phyloP scores from a whole-genome alignment of 2,113 vertebrate genomes.

The Eulacestoma nigropectus region DNA sequence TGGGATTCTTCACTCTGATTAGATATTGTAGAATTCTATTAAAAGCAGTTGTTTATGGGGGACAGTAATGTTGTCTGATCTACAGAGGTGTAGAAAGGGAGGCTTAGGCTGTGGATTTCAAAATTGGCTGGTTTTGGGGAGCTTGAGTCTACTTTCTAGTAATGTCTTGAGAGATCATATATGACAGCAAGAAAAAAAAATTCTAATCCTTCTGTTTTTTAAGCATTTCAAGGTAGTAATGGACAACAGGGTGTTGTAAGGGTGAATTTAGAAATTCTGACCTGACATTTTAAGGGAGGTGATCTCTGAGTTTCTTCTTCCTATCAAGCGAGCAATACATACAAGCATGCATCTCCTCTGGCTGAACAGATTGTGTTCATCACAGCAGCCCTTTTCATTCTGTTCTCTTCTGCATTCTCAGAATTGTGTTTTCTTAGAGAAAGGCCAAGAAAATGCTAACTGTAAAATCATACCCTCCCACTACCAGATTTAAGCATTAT shows the following conservation, averaged over 20 bases:
- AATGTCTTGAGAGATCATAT: neutral
- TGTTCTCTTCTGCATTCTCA: neutral
- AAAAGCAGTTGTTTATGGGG: neutral
- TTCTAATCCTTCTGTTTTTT: neutral
- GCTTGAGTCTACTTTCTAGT: neutral
- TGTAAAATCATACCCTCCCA: neutral
- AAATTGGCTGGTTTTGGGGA: neutral
- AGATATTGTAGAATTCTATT: neutral
- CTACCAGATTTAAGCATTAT: neutral
- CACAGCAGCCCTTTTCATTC: neutral
- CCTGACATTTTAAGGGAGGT: neutral
- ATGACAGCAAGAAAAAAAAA: neutral
- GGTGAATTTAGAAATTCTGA: neutral
- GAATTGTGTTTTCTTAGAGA: neutral
- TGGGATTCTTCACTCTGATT: neutral
- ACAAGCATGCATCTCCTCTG: neutral
- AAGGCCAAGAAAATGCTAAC: neutral
- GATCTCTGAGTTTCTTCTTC: neutral
- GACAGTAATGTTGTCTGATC: neutral
- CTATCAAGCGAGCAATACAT: neutral
- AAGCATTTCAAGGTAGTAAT: neutral
- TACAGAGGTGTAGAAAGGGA: neutral
- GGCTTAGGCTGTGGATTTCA: neutral
- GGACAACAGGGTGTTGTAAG: neutral
- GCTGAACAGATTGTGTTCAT: neutral